Evolutionary conservation across 2,888 invertebrate species (phyloP).

Genomic region (Drosophila fungiperda): DNA sequence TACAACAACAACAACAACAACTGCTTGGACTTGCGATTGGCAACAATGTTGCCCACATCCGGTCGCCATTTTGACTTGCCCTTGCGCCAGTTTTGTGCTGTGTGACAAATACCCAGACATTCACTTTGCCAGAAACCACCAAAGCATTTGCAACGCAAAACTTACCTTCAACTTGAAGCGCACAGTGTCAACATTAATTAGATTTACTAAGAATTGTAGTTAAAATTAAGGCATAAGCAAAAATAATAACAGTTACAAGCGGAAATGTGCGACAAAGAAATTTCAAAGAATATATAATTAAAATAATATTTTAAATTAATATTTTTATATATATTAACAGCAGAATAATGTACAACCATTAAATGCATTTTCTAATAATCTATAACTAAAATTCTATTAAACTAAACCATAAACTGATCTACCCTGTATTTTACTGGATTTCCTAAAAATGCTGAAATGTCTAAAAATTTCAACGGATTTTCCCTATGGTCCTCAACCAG

Average conservation of each 20-base stretch:
- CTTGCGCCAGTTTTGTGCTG: constrained; percentile 27
- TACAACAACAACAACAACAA: constrained; percentile 17
- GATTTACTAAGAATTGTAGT: no score
- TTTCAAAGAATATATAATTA: not conserved
- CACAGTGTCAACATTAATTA: constrained; percentile 44
- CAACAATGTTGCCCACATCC: constrained; percentile 65
- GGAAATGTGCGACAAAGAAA: not conserved
- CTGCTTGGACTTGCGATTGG: constrained; percentile 35
- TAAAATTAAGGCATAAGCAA: no score
- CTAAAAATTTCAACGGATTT: not conserved
- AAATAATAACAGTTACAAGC: not conserved
- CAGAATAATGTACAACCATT: no score
- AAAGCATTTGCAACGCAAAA: constrained; percentile 53
- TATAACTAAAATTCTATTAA: not conserved
- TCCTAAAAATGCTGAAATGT: not conserved
- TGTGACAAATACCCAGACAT: constrained; percentile 67
- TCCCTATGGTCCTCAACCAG: constrained; percentile 22
- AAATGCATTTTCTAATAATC: no score
- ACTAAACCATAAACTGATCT: not conserved
- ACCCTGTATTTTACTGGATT: no score
- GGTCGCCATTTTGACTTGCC: constrained; percentile 61
- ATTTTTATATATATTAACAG: not conserved
- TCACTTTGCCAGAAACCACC: constrained; percentile 35
- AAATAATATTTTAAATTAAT: not conserved
- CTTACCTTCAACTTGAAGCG: constrained; percentile 25